Evolutionary conservation across 1,140 invertebrate genomes (phyloP).

Genomic region (Drosophila bocqueti): DNA sequence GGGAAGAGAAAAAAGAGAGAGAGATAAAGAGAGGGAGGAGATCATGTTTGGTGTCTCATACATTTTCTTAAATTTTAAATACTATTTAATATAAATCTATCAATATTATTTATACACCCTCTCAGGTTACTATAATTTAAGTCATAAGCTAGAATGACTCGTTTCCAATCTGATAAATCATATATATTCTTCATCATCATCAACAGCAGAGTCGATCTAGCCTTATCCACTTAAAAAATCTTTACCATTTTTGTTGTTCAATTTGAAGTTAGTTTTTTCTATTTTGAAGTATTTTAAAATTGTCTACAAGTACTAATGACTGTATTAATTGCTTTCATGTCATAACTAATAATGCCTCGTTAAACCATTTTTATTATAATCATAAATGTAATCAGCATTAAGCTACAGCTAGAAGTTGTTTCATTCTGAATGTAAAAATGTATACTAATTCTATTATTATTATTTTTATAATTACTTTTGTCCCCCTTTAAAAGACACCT

Average conservation of each 20-base stretch:
- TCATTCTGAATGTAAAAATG: too few species aligned
- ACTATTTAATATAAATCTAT: too few species aligned
- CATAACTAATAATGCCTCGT: background rate
- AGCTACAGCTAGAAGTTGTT: background rate
- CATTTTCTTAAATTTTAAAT: background rate
- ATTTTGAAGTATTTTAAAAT: too few species aligned
- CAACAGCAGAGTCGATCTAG: too few species aligned
- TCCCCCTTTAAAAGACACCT: background rate
- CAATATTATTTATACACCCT: too few species aligned
- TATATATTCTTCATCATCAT: too few species aligned
- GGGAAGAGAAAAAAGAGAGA: too few species aligned
- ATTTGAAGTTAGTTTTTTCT: background rate
- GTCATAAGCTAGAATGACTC: too few species aligned
- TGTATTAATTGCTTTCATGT: conserved; percentile 4
- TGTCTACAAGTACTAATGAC: background rate
- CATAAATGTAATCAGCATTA: conserved; percentile 14
- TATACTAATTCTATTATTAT: background rate
- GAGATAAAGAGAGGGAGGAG: background rate
- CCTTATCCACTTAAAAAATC: too few species aligned
- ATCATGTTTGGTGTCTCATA: background rate
- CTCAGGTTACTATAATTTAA: too few species aligned
- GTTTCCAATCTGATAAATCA: too few species aligned
- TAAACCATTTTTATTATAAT: conserved; percentile 13
- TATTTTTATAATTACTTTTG: background rate
- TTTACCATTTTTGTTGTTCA: too few species aligned